A percentile compares a stretch with the other conserved stretches of the same genome.
Conservation (phyloP, 2,888 invertebrate genomes). For the Melolontha melolontha region DNA sequence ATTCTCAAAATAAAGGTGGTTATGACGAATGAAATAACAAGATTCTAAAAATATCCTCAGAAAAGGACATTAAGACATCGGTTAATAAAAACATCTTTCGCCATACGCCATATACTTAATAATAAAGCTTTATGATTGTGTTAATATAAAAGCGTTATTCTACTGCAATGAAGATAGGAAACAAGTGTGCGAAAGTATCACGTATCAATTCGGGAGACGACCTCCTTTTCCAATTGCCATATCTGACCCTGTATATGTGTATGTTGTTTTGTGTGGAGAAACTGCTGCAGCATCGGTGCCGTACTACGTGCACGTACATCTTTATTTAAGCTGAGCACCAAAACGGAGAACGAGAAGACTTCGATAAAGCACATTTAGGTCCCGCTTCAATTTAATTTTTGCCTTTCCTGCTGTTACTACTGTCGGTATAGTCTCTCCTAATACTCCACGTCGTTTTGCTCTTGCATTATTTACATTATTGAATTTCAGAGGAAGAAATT, state of each 20-base stretch:
- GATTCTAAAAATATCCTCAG: no score
- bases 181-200: conserved; percentile 41
- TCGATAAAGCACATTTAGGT: conserved; percentile 46
- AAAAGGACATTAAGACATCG: no score
- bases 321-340: conserved; percentile 55
- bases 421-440: background rate
- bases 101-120: conserved; percentile 1
- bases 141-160: conserved; percentile 41
- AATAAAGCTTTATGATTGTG: conserved; percentile 36
- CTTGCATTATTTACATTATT: conserved; percentile 33
- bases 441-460: conserved; percentile 3
- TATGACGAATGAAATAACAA: no score
- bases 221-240: conserved; percentile 14
- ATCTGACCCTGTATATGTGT: background rate
- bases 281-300: conserved; percentile 15
- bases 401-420: conserved; percentile 12
- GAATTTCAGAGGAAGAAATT: background rate
- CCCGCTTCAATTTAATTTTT: conserved; percentile 49
- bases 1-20: no score
- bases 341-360: conserved; percentile 5
- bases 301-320: conserved; percentile 55
- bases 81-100: no score
- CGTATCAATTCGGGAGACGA: conserved; percentile 38
- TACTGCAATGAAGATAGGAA: conserved; percentile 32
- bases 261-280: background rate